phyloP scores from a whole-genome alignment of 2,888 invertebrate species.

The Eilema caniola region DNA sequence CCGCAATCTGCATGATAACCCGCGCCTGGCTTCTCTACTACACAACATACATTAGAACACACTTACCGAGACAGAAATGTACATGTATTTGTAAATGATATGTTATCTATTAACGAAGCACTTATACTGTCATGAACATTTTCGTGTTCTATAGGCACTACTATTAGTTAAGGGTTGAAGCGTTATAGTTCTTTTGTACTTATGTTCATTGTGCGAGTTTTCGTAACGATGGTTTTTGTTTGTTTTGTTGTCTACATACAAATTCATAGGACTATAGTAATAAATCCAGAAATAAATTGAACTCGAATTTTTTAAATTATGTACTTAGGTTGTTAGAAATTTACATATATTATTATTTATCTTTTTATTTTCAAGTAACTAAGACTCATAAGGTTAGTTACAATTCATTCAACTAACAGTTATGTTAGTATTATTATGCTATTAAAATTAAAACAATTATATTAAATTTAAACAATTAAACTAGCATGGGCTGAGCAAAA shows the following conservation, averaged over 20 bases:
- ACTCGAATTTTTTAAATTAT: no score
- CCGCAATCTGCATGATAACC: slow-evolving; percentile 87
- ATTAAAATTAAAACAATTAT: no score
- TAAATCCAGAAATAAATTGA: neutral
- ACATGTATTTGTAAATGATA: slow-evolving; percentile 52
- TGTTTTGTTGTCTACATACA: no score
- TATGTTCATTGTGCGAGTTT: neutral
- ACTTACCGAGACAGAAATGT: slow-evolving; percentile 58
- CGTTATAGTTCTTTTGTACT: neutral
- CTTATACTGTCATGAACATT: slow-evolving; percentile 35
- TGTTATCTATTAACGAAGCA: slow-evolving; percentile 47
- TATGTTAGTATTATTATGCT: no score
- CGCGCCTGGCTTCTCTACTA: slow-evolving; percentile 80
- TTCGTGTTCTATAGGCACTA: slow-evolving; percentile 17
- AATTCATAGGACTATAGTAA: neutral
- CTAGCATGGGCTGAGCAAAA: no score
- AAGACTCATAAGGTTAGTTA: no score
- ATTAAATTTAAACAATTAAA: no score
- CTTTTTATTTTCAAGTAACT: no score
- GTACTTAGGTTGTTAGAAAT: neutral
- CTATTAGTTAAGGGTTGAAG: neutral
- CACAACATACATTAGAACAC: slow-evolving; percentile 69
- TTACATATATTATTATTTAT: no score
- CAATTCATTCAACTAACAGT: no score
- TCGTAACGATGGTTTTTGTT: neutral